phyloP scores from a whole-genome alignment of 2,797 vertebrate species.

The Parotocinclus haroldoi region DNA sequence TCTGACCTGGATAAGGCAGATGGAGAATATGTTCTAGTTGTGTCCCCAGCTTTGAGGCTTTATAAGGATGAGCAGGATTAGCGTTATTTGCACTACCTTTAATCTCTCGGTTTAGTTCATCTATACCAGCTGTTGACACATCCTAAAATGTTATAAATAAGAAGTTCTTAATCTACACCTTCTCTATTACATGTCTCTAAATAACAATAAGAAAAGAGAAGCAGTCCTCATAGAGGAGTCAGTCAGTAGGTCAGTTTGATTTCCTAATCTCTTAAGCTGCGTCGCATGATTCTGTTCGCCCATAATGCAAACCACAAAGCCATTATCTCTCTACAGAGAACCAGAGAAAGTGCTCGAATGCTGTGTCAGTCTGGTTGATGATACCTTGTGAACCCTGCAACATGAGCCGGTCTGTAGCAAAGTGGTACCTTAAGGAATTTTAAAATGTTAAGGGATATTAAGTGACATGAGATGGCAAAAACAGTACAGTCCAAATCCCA shows the following conservation, averaged over 20 bases:
- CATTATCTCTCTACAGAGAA: slow-evolving; percentile 45
- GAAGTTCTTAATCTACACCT: too few species aligned
- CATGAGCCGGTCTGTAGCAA: neutral
- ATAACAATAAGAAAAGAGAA: too few species aligned
- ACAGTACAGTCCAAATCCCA: too few species aligned
- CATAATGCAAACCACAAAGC: slow-evolving; percentile 41
- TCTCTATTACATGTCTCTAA: too few species aligned
- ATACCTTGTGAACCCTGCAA: slow-evolving; percentile 6
- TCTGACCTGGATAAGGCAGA: slow-evolving; percentile 2
- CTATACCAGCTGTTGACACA: neutral
- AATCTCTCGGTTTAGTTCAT: slow-evolving; percentile 10
- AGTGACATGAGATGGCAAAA: slow-evolving; percentile 5
- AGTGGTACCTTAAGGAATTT: neutral
- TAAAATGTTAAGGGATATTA: neutral
- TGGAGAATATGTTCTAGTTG: slow-evolving; percentile 11
- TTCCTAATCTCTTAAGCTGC: slow-evolving; percentile 53
- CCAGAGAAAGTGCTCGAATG: slow-evolving; percentile 40
- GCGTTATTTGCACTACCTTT: slow-evolving; percentile 18
- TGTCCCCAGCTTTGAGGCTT: slow-evolving; percentile 23
- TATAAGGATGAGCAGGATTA: slow-evolving; percentile 37
- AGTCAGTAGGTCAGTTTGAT: slow-evolving; percentile 48
- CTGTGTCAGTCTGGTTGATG: slow-evolving; percentile 40
- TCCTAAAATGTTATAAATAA: too few species aligned
- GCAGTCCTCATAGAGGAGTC: slow-evolving; percentile 1
- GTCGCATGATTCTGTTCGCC: slow-evolving; percentile 49